Conservation (phyloP, 2,113 vertebrate species). For the Tonatia bakeri region DNA sequence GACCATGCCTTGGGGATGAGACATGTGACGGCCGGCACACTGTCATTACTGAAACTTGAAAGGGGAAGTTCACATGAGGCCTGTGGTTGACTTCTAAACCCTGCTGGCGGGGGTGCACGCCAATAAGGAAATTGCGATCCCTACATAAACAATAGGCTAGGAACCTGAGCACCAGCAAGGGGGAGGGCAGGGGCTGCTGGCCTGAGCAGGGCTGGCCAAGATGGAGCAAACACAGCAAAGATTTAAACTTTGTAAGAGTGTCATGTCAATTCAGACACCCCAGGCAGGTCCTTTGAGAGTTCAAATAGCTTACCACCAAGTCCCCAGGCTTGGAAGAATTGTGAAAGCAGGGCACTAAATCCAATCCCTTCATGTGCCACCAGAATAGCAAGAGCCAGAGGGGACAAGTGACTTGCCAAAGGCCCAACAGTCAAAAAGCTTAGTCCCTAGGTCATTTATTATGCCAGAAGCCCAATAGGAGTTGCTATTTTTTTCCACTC, state of each 20-base stretch:
- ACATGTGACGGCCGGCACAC: neutral
- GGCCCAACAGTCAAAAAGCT: neutral
- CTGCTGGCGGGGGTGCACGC: neutral
- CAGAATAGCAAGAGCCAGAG: neutral
- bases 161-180: constrained; percentile 40
- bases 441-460: constrained; percentile 8
- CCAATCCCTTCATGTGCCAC: neutral
- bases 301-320: neutral
- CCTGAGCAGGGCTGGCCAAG: neutral
- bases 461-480: neutral
- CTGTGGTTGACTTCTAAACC: constrained; percentile 67
- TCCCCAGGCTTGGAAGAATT: neutral
- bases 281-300: neutral
- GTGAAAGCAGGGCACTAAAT: constrained; percentile 8
- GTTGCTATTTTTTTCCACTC: neutral
- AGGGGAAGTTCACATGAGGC: constrained; percentile 66
- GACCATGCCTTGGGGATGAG: constrained; percentile 51
- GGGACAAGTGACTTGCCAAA: constrained; percentile 3
- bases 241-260: neutral
- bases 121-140: constrained; percentile 65
- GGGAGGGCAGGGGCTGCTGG: neutral
- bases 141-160: constrained; percentile 61
- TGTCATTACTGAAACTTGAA: constrained; percentile 68
- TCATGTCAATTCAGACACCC: neutral
- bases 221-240: constrained; percentile 24